Evolutionary conservation across 2,888 invertebrate genomes (phyloP), one percentile per base, ranked within the genome.

Genomic region (Ochlodes sylvanus): DNA sequence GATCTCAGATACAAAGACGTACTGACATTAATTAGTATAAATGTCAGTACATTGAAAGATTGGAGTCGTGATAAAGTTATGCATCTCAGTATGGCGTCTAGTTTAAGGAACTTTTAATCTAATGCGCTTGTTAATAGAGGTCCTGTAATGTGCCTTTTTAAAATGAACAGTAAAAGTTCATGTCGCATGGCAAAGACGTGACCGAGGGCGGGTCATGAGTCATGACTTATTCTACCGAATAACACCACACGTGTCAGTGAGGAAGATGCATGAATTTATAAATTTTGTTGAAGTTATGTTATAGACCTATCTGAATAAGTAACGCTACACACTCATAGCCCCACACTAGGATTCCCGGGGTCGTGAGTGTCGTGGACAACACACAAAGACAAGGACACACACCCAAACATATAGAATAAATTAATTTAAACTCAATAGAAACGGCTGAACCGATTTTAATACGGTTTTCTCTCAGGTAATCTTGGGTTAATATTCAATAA

Each of bases 11-110:
- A 71, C 69, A 66, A 66, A 72, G 69, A 80, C 75, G 75, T 77
- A 65, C 50, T 57, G 65, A 58, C 64, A 65, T 77, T 76, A 82
- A 80, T 81, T 82, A 82, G 73, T 75, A 73, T 69, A 74, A 77
- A 77, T 38, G 64, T 64, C 57, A 57, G 64, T 64, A 38, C 64
- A 34, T 57, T 64, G 27, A 64, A 47, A 64, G 64, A 64, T 64
- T 57, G 47, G 12, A 57, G 19, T 64, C 64, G 57, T 74, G 81
- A 79, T 81, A 77, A 14, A 58, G 63, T 42, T 69, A 68, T 66
- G 61, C 21, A 7, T 62, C 6, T 41, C 38, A 62, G 15, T 52
- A 63, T 21, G 9, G 41, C 52, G n/a, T 52, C 7, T 52, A 14
- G 34, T n/a, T 52, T 54, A 54, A 21, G 12, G 41, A 12, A 63